Evolutionary conservation across 1,140 invertebrate species (phyloP).

Genomic region (Trachymyrmex septentrionalis): DNA sequence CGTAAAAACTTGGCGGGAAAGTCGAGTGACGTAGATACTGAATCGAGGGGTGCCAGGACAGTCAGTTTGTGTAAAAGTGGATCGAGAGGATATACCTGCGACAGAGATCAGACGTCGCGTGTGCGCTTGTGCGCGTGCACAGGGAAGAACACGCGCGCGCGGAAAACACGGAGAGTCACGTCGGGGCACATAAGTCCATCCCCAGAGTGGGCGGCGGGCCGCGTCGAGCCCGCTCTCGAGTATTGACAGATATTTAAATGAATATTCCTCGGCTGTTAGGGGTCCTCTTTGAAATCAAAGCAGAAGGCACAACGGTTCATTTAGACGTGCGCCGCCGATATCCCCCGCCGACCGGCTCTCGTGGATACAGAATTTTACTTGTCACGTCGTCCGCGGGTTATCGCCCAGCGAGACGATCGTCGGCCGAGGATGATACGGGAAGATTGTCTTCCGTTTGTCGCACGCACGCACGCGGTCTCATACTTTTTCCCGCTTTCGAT

Average conservation of each 20-base stretch:
- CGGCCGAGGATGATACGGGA: conserved; percentile 48
- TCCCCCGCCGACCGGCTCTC: conserved; percentile 65
- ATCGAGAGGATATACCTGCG: conserved; percentile 67
- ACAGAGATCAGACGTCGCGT: conserved; percentile 73
- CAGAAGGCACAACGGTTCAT: conserved; percentile 79
- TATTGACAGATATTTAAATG: conserved; percentile 87
- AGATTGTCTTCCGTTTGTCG: conserved; percentile 70
- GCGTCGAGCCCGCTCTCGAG: conserved; percentile 75
- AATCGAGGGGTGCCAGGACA: conserved; percentile 26
- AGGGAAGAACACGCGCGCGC: conserved; percentile 38
- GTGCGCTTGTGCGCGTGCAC: conserved; percentile 61
- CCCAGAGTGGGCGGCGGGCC: conserved; percentile 71
- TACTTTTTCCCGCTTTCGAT: conserved; percentile 52
- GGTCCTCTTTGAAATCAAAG: conserved; percentile 84
- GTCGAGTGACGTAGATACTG: conserved; percentile 25
- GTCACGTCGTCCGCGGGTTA: conserved; percentile 77
- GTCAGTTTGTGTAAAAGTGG: conserved; percentile 67
- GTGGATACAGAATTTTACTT: conserved; percentile 79
- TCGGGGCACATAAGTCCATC: conserved; percentile 81
- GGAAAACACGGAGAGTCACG: conserved; percentile 49
- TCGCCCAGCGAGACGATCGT: conserved; percentile 68
- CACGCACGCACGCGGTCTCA: conserved; percentile 58
- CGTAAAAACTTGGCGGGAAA: conserved; percentile 33
- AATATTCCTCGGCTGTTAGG: conserved; percentile 82
- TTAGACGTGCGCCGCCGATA: conserved; percentile 80